These are phyloP conservation scores for Zaprionus vittiger DNA, from an alignment of 1,140 invertebrate genomes.

Conservation along the genomic window DNA sequence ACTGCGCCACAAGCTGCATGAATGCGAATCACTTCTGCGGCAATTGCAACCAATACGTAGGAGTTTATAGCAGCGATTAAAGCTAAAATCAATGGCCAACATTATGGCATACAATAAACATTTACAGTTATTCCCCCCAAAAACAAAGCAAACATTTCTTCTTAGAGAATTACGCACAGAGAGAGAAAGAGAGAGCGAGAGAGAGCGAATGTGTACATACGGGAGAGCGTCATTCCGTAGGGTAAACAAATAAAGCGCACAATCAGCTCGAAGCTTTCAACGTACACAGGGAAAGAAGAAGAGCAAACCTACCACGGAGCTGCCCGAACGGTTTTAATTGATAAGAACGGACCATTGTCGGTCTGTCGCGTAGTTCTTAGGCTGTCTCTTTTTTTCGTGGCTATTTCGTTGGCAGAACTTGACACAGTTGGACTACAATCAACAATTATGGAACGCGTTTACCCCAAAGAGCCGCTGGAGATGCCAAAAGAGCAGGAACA, in stretches of 20 bases:
- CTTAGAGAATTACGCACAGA: constrained; percentile 12
- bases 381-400: background rate
- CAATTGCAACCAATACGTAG: constrained; percentile 87
- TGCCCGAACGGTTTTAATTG: constrained; percentile 51
- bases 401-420: constrained; percentile 18
- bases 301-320: constrained; percentile 28
- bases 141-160: constrained; percentile 54
- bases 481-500: constrained; percentile 50
- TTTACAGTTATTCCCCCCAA: constrained; percentile 24
- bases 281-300: background rate
- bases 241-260: constrained; percentile 50
- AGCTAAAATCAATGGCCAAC: constrained; percentile 3
- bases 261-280: constrained; percentile 52
- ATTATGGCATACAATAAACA: constrained; percentile 33
- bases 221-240: background rate
- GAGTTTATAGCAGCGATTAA: constrained; percentile 85
- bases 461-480: constrained; percentile 64
- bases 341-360: constrained; percentile 52
- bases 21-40: constrained; percentile 89
- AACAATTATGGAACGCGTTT: constrained; percentile 52
- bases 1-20: constrained; percentile 88
- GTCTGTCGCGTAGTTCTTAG: constrained; percentile 20
- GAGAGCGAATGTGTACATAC: background rate
- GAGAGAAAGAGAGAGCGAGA: background rate
- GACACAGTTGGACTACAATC: constrained; percentile 19